Percentiles rank a stretch among this genome's conserved stretches.
phyloP scores from a whole-genome alignment of 1,140 invertebrate species.

The Cephus cinctus region DNA sequence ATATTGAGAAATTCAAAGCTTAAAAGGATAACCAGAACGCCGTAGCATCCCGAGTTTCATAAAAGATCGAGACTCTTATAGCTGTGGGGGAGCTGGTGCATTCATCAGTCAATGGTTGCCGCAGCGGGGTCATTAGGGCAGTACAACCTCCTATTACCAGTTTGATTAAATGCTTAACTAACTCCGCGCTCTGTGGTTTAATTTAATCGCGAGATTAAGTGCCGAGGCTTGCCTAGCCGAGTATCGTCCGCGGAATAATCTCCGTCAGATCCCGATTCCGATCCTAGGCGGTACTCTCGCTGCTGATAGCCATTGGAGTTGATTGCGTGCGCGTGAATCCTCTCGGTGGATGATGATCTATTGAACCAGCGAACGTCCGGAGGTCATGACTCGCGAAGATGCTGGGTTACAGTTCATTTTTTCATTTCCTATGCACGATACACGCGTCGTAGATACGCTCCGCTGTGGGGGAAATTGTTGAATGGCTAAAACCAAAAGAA shows the following conservation, averaged over 20 bases:
- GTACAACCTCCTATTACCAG: constrained; percentile 50
- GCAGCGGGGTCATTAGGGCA: constrained; percentile 42
- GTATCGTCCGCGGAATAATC: constrained; percentile 39
- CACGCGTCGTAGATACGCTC: constrained; percentile 5
- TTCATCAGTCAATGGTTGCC: constrained; percentile 42
- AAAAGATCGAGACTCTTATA: no score
- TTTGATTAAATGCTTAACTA: constrained; percentile 56
- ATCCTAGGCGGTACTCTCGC: constrained; percentile 15
- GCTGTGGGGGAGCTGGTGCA: constrained; percentile 18
- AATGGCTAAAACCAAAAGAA: constrained; percentile 7
- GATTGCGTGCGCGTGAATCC: constrained; percentile 44
- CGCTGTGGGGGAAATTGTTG: constrained; percentile 9
- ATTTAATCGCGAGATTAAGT: constrained; percentile 54
- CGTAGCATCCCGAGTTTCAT: no score
- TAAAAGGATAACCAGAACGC: no score
- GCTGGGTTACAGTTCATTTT: no score
- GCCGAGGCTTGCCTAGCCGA: constrained; percentile 28
- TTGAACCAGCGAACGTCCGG: constrained; percentile 28
- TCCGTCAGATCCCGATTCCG: constrained; percentile 34
- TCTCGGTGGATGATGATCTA: constrained; percentile 39
- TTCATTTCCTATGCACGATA: constrained; percentile 6
- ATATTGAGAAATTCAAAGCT: no score
- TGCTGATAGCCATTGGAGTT: constrained; percentile 28
- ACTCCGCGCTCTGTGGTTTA: constrained; percentile 51
- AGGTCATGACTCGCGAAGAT: constrained; percentile 39